These are phyloP conservation scores for Athene cunicularia DNA, from an alignment of 2,113 vertebrate genomes.

Conservation along the genomic window DNA sequence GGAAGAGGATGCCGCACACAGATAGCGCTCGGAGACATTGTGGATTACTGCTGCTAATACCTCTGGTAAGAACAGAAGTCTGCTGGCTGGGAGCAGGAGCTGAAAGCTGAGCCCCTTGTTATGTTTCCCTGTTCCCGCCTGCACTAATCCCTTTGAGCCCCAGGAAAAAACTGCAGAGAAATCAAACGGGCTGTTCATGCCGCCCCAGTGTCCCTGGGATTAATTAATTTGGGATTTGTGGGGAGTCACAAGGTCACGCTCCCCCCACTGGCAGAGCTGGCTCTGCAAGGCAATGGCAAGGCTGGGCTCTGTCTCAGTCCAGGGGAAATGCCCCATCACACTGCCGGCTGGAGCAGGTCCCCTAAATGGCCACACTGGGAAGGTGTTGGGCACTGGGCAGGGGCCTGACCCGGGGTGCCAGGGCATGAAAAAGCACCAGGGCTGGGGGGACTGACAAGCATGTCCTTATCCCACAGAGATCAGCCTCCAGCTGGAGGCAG, in stretches of 20 bases:
- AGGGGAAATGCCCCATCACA: not conserved
- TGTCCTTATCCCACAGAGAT: not conserved
- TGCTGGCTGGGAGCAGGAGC: conserved; percentile 69
- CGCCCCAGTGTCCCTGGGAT: conserved; percentile 64
- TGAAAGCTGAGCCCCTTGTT: conserved; percentile 80
- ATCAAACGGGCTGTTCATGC: conserved; percentile 75
- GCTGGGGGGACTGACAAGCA: rapidly evolving
- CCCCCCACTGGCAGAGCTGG: conserved; percentile 7
- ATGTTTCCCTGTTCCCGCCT: conserved; percentile 73
- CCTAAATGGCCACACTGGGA: not conserved
- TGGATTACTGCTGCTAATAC: conserved; percentile 74
- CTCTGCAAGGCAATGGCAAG: not conserved
- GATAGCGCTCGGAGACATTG: conserved; percentile 42
- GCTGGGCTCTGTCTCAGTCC: not conserved
- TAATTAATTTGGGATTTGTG: conserved; percentile 85
- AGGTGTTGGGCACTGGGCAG: not conserved
- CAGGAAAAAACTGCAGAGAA: conserved; percentile 71
- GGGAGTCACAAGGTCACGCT: conserved; percentile 67
- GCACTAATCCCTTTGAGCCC: conserved; percentile 78
- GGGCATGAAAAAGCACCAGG: not conserved
- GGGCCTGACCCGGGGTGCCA: not conserved
- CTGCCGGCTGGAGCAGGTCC: not conserved
- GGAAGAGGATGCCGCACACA: conserved; percentile 48
- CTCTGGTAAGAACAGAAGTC: conserved; percentile 73
- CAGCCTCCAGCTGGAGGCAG: not conserved